phyloP scores from a whole-genome alignment of 2,888 invertebrate genomes.

The Tenthredo mesomela region DNA sequence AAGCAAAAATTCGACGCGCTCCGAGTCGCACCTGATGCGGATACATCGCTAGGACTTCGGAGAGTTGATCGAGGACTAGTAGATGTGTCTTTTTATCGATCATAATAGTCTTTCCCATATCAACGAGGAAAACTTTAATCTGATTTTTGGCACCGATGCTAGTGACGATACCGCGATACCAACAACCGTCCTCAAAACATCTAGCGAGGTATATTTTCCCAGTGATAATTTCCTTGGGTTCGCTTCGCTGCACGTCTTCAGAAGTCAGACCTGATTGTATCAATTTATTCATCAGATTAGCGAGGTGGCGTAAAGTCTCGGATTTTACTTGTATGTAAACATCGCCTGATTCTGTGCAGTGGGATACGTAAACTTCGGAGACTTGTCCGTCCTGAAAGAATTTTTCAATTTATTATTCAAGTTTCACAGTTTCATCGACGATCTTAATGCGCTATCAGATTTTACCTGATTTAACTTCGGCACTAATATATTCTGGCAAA shows the following conservation, averaged over 20 bases:
- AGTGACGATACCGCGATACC: slow-evolving; percentile 79
- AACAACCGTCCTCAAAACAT: slow-evolving; percentile 73
- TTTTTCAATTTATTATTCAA: too few species aligned
- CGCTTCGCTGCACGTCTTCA: slow-evolving; percentile 57
- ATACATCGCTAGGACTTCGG: slow-evolving; percentile 74
- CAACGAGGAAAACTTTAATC: slow-evolving; percentile 80
- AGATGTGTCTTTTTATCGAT: slow-evolving; percentile 77
- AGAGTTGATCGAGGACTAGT: slow-evolving; percentile 77
- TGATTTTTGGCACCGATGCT: slow-evolving; percentile 73
- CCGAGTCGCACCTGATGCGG: slow-evolving; percentile 75
- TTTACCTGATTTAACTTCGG: slow-evolving; percentile 72
- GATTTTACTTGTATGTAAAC: slow-evolving; percentile 77
- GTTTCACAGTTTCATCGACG: too few species aligned
- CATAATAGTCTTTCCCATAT: slow-evolving; percentile 79
- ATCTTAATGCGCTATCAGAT: too few species aligned
- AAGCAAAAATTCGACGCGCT: too few species aligned
- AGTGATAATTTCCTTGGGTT: slow-evolving; percentile 61
- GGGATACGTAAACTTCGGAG: slow-evolving; percentile 74
- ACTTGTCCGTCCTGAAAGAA: slow-evolving; percentile 58
- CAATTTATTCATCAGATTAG: slow-evolving; percentile 67
- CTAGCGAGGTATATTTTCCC: slow-evolving; percentile 79
- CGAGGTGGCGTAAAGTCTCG: slow-evolving; percentile 70
- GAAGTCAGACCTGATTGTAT: slow-evolving; percentile 58
- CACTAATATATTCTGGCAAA: slow-evolving; percentile 77
- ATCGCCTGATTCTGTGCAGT: slow-evolving; percentile 76